These are phyloP conservation scores for Tichodroma muraria DNA, from an alignment of 2,113 vertebrate species.

Conservation along the genomic window DNA sequence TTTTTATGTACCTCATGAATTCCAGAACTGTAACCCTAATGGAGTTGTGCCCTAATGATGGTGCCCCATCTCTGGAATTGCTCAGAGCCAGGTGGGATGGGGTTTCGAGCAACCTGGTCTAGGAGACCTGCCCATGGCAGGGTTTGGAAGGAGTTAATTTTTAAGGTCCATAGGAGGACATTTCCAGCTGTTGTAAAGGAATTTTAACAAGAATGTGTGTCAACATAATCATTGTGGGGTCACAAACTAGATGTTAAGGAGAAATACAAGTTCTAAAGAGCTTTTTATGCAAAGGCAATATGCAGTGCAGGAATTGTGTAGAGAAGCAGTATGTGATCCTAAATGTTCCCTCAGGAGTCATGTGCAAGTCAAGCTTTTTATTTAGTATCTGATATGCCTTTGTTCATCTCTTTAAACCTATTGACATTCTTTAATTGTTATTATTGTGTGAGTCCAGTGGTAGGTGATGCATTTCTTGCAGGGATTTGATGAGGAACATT, in stretches of 20 bases:
- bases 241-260: not conserved
- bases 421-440: not conserved
- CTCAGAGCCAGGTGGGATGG: not conserved
- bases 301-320: not conserved
- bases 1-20: not conserved
- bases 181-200: not conserved
- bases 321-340: not conserved
- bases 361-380: not conserved
- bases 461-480: not conserved
- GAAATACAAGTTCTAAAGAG: not conserved
- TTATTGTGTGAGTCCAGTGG: not conserved
- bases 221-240: not conserved
- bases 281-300: not conserved
- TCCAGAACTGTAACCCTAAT: not conserved
- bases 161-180: not conserved
- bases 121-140: not conserved
- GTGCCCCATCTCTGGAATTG: not conserved
- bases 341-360: not conserved
- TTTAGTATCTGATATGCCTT: not conserved
- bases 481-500: not conserved
- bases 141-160: not conserved
- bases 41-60: not conserved
- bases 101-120: not conserved
- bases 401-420: not conserved
- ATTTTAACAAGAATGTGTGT: not conserved